Evolutionary conservation across 2,797 vertebrate genomes (phyloP), one percentile per base, ranked within the genome.

Genomic region (Carapus acus): DNA sequence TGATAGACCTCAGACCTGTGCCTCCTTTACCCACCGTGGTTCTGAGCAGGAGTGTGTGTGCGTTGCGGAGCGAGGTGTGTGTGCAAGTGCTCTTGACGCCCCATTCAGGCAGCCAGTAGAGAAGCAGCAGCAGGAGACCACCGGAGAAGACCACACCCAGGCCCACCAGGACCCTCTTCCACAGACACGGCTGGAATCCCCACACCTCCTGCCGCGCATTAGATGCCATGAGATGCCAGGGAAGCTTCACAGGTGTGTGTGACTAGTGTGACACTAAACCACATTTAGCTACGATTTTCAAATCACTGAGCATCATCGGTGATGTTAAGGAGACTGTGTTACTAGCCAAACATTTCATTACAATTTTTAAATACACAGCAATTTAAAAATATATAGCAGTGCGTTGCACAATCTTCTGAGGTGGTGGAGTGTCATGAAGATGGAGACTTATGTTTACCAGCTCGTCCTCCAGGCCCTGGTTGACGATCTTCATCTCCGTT

Each of bases 31-130:
- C 78, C 75, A 96, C 94, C 55, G 89, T 95, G 52, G 92, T 90
- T 72, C 90, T 89, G 71, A 96, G 87, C 73, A 96, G 89, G 78
- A 96, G 86, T 38, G 90, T 90, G 58, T 86, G 86, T 47, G 93
- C 93, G 24, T 91, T 88, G 54, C 68, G 83, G 47, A 94, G 66
- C 0, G 90, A 43, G 29, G 87, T 81, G 79, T 49, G 82, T 53
- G 64, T 76, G 76, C 92, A 93, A 0, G 91, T 94, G n/a, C 87
- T 78, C 72, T 91, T 91, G 61, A 95, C 91, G 1, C 89, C 86
- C 94, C 94, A 97, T 76, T 93, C 86, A 3, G 94, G 94, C 79
- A 94, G 88, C 93, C 94, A 96, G 77, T 96, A 97, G 63, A 97
- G 92, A 42, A 94, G 88, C 44, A 97, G 91, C 55, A 97, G 88